phyloP scores from a whole-genome alignment of 2,888 invertebrate genomes.

The Aphrophora alni region DNA sequence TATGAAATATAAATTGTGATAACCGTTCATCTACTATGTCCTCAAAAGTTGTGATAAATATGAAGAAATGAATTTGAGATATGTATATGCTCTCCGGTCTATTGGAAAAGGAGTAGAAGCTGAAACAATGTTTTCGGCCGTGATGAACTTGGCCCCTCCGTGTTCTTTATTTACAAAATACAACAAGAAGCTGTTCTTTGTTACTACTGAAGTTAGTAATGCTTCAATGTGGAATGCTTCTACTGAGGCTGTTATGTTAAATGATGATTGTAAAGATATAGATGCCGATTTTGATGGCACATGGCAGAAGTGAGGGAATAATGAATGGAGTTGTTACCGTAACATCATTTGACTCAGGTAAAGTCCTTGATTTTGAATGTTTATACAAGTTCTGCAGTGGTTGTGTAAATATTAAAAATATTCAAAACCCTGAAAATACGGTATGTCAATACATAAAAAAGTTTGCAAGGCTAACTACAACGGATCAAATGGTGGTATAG shows the following conservation, averaged over 20 bases:
- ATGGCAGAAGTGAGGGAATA: not conserved
- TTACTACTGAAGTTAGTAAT: constrained; percentile 22
- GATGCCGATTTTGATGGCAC: constrained; percentile 16
- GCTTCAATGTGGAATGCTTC: constrained; percentile 29
- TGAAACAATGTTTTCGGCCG: constrained; percentile 19
- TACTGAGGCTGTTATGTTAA: constrained; percentile 10
- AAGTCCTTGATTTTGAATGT: constrained; percentile 11
- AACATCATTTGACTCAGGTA: constrained; percentile 29
- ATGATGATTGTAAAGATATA: not conserved
- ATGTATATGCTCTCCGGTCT: constrained; percentile 22
- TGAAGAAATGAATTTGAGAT: constrained; percentile 17
- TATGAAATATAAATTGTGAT: not conserved
- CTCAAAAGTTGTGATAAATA: constrained; percentile 1
- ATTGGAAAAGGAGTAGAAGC: constrained; percentile 21
- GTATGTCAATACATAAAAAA: no score
- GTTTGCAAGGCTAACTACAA: no score
- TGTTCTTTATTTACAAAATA: constrained; percentile 12
- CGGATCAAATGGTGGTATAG: no score
- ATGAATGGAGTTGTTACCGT: constrained; percentile 19
- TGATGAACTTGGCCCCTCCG: constrained; percentile 27
- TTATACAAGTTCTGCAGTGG: no score
- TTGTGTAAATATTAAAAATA: no score
- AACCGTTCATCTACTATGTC: not conserved
- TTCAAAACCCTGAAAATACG: no score
- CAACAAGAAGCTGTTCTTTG: not conserved